A percentile compares a stretch with the other conserved stretches of the same genome.
These are phyloP conservation scores for Drosophila demipolita DNA, from an alignment of 2,888 invertebrate species.

Conservation along the genomic window DNA sequence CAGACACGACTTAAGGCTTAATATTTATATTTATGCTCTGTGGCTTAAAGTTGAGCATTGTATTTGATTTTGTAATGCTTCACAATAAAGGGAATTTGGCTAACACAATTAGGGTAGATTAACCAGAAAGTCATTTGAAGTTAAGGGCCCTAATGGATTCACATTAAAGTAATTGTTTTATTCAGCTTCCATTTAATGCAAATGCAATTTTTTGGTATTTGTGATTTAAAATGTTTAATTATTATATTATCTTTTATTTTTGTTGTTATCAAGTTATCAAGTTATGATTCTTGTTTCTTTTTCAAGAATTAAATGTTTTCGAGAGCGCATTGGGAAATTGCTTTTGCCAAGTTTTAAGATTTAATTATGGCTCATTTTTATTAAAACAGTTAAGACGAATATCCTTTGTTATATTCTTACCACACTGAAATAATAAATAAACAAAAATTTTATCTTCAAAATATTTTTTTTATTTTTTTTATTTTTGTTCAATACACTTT, in stretches of 20 bases:
- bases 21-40: conserved; percentile 4
- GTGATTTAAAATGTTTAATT: not conserved
- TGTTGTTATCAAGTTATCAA: not conserved
- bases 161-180: not conserved
- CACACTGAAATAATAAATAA: not conserved
- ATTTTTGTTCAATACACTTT: not conserved
- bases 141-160: not conserved
- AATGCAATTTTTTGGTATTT: not conserved
- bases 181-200: conserved; percentile 1
- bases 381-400: not conserved
- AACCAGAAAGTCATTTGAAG: not conserved
- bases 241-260: not conserved
- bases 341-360: not conserved
- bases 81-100: not conserved
- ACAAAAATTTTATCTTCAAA: not conserved
- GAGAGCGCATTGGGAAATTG: not conserved
- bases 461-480: not conserved
- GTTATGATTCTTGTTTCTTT: not conserved
- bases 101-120: conserved; percentile 2
- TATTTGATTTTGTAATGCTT: not conserved
- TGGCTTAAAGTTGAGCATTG: not conserved
- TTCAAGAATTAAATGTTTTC: not conserved
- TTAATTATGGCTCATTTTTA: not conserved
- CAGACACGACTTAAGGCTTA: not conserved
- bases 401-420: not conserved